A percentile compares a stretch with the other conserved stretches of the same genome.
These are phyloP conservation scores for Paraplagusia blochii DNA, from an alignment of 2,113 vertebrate species.

Conservation along the genomic window DNA sequence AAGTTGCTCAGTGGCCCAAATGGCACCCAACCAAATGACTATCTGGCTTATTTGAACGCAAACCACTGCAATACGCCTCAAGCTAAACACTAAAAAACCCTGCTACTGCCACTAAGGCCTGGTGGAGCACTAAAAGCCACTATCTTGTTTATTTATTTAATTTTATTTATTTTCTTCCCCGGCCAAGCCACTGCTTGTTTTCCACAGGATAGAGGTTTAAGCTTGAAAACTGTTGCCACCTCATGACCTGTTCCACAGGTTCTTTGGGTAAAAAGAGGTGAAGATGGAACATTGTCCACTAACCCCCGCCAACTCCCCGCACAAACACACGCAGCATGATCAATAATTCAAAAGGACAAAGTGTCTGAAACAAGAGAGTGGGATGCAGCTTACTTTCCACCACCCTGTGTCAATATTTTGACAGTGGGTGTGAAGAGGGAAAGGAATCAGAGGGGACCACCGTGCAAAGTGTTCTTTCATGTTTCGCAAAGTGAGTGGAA, in stretches of 20 bases:
- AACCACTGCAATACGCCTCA: constrained; percentile 41
- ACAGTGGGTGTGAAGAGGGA: constrained; percentile 46
- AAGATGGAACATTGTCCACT: constrained; percentile 39
- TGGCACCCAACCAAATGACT: constrained; percentile 18
- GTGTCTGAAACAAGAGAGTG: constrained; percentile 50
- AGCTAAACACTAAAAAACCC: constrained; percentile 37
- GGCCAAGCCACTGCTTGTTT: constrained; percentile 30
- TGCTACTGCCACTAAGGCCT: constrained; percentile 31
- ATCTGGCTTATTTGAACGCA: constrained; percentile 32
- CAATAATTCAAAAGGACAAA: constrained; percentile 69
- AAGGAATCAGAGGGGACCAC: constrained; percentile 47
- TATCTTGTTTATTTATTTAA: constrained; percentile 1
- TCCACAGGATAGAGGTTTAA: constrained; percentile 38
- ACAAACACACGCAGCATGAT: constrained; percentile 18
- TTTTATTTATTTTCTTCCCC: constrained; percentile 22
- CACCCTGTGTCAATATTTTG: constrained; percentile 63
- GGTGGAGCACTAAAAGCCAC: constrained; percentile 45
- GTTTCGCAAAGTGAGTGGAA: constrained; percentile 56
- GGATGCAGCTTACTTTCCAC: constrained; percentile 47
- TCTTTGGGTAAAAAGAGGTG: constrained; percentile 36
- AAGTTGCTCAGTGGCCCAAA: not conserved
- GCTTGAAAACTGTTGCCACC: constrained; percentile 25
- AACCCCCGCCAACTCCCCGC: constrained; percentile 3
- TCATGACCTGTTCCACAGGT: constrained; percentile 42
- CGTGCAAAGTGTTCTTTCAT: constrained; percentile 67